phyloP scores from a whole-genome alignment of 1,140 invertebrate species.

The Psilanteris sp. region DNA sequence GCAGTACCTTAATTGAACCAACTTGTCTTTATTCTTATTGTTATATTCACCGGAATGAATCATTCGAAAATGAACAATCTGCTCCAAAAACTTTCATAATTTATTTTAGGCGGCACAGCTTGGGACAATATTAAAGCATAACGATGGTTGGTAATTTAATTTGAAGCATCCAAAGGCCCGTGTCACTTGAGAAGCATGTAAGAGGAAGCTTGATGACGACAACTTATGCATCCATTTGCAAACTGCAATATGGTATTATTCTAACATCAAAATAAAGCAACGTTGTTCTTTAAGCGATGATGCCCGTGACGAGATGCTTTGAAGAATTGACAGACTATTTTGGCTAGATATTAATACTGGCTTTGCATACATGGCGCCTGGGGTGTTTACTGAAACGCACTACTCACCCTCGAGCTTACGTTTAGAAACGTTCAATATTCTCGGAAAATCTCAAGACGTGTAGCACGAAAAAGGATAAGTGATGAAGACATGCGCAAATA shows the following conservation, averaged over 20 bases:
- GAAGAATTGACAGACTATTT: constrained; percentile 21
- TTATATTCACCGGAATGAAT: constrained; percentile 3
- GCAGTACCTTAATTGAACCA: too few relatives aligned
- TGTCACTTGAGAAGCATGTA: constrained; percentile 17
- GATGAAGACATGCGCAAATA: constrained; percentile 54
- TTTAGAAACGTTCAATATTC: constrained; percentile 48
- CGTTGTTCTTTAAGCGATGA: constrained; percentile 7
- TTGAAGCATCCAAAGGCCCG: background rate
- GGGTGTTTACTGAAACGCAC: constrained; percentile 34
- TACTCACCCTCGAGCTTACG: constrained; percentile 20
- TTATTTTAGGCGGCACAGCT: constrained; percentile 14
- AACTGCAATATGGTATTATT: constrained; percentile 50
- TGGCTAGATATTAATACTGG: constrained; percentile 36
- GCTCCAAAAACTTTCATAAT: constrained; percentile 18
- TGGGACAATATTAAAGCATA: constrained; percentile 28
- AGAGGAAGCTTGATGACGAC: constrained; percentile 27
- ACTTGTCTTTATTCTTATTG: too few relatives aligned
- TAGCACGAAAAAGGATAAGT: constrained; percentile 48
- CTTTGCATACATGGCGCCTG: constrained; percentile 26
- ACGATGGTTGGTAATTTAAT: constrained; percentile 36
- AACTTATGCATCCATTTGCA: constrained; percentile 30
- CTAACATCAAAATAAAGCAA: background rate
- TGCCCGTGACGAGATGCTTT: background rate
- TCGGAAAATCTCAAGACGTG: constrained; percentile 45
- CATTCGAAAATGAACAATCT: constrained; percentile 9